Evolutionary conservation across 1,140 invertebrate genomes (phyloP).

Genomic region (Camponotus pennsylvanicus): DNA sequence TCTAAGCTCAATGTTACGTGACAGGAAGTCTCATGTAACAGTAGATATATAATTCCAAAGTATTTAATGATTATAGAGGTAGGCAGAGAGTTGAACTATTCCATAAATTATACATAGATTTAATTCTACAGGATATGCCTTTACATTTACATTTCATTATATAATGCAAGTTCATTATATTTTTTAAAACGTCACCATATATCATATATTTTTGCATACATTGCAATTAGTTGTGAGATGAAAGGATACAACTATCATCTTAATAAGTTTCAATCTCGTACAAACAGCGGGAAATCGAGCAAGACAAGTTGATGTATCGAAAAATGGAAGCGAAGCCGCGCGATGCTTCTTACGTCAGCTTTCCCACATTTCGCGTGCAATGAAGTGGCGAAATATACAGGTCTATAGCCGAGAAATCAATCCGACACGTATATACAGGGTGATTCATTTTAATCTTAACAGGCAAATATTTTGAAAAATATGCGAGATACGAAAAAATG

Average conservation of each 20-base stretch:
- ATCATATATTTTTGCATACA: neutral
- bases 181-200: neutral
- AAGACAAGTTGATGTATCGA: constrained; percentile 4
- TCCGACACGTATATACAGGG: neutral
- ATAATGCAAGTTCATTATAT: neutral
- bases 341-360: constrained; percentile 7
- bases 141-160: neutral
- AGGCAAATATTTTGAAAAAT: too few relatives aligned
- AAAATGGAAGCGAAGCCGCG: constrained; percentile 16
- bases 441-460: too few relatives aligned
- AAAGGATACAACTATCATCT: neutral
- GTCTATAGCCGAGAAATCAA: constrained; percentile 16
- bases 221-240: neutral
- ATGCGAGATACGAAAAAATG: too few relatives aligned
- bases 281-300: neutral
- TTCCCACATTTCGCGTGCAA: constrained; percentile 10
- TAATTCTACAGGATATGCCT: neutral
- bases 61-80: constrained; percentile 4
- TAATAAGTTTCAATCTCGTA: neutral
- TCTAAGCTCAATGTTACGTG: constrained; percentile 10
- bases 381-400: constrained; percentile 35
- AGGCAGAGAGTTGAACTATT: neutral
- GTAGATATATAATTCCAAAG: neutral
- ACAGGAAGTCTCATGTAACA: neutral
- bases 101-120: neutral